A percentile compares a stretch with the other conserved stretches of the same genome.
Conservation (phyloP, 2,888 invertebrate genomes). For the Drosophila anomelani region DNA sequence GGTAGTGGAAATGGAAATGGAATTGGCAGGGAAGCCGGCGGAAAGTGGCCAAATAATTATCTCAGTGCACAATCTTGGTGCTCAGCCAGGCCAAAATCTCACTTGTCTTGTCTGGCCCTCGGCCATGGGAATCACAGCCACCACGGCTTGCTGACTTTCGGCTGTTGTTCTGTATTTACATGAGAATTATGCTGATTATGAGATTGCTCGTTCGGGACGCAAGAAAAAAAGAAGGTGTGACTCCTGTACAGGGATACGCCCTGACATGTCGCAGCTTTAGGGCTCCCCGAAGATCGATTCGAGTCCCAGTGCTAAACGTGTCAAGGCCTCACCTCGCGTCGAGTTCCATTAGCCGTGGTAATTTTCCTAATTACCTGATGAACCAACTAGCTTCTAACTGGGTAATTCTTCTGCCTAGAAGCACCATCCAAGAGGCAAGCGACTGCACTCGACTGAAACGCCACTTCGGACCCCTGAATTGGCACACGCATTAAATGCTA, state of each 20-base stretch:
- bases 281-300: constrained; percentile 49
- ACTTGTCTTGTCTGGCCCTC: constrained; percentile 48
- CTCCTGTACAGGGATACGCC: constrained; percentile 32
- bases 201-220: constrained; percentile 60
- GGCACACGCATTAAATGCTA: constrained; percentile 63
- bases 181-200: constrained; percentile 78
- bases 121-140: constrained; percentile 67
- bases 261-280: constrained; percentile 38
- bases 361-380: constrained; percentile 47
- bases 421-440: constrained; percentile 13
- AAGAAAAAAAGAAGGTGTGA: constrained; percentile 42
- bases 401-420: constrained; percentile 4
- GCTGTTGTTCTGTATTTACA: constrained; percentile 59
- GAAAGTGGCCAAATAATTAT: constrained; percentile 71
- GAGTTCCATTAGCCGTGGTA: constrained; percentile 42
- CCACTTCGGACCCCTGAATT: constrained; percentile 67
- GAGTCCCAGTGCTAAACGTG: constrained; percentile 26
- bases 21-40: constrained; percentile 35
- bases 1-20: constrained; percentile 23
- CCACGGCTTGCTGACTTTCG: constrained; percentile 20
- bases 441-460: constrained; percentile 52
- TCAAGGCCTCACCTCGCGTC: constrained; percentile 30
- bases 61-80: constrained; percentile 71
- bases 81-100: constrained; percentile 43
- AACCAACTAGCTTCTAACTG: constrained; percentile 17